Conservation (phyloP, 2,113 vertebrate genomes). For the Periophthalmodon schlosseri region DNA sequence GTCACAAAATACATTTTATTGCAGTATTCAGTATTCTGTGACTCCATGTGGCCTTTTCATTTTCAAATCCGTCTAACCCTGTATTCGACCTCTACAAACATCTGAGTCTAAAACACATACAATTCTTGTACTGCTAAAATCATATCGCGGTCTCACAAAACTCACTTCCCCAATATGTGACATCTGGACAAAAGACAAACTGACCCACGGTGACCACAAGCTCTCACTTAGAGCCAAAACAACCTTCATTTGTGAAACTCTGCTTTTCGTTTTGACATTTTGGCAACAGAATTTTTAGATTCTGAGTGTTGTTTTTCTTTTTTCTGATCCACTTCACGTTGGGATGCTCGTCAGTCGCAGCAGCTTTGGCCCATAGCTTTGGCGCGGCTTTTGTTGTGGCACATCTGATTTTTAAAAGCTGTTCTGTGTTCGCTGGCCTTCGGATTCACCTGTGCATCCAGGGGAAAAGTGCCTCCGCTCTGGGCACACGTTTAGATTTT, state of each 20-base stretch:
- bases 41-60: too few relatives aligned
- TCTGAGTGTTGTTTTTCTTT: background rate
- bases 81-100: too few relatives aligned
- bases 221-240: too few relatives aligned
- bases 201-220: background rate
- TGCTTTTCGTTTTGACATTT: background rate
- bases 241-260: background rate
- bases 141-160: too few relatives aligned
- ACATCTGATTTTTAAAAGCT: conserved; percentile 11
- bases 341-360: background rate
- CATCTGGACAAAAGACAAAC: background rate
- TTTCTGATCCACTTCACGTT: background rate
- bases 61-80: too few relatives aligned
- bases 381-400: background rate
- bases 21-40: too few relatives aligned
- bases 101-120: too few relatives aligned
- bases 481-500: background rate
- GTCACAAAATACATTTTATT: too few relatives aligned
- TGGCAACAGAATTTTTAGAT: background rate
- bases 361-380: background rate
- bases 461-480: background rate
- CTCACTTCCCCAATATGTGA: too few relatives aligned
- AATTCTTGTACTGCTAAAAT: too few relatives aligned
- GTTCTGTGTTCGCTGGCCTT: conserved; percentile 4
- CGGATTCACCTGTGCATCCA: background rate